Percentiles rank a stretch among this genome's conserved stretches.
phyloP scores from a whole-genome alignment of 2,113 vertebrate species.

The Chitala chitala region DNA sequence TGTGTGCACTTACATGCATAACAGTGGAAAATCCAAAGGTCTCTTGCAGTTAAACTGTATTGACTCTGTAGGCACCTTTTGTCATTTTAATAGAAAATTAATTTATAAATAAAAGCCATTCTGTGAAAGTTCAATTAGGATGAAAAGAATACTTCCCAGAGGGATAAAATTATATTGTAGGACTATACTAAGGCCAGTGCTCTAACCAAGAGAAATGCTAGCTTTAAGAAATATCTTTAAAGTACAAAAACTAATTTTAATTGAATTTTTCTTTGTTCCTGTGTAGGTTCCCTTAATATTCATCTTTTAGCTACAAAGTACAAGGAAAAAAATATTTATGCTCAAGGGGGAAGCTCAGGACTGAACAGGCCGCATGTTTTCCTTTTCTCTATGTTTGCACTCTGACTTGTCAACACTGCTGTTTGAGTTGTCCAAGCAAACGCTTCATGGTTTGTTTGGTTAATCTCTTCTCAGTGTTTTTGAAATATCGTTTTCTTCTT shows the following conservation, averaged over 20 bases:
- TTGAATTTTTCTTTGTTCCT: neutral
- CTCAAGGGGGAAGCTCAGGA: neutral
- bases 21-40: neutral
- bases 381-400: neutral
- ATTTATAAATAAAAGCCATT: neutral
- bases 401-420: neutral
- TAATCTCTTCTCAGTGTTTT: neutral
- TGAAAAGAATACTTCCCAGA: neutral
- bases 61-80: neutral
- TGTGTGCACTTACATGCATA: neutral
- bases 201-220: neutral
- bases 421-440: neutral
- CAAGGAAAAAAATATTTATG: neutral
- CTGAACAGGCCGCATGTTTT: neutral
- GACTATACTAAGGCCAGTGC: neutral
- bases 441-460: neutral
- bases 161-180: neutral
- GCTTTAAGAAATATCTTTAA: neutral
- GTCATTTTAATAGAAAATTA: neutral
- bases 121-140: constrained; percentile 12
- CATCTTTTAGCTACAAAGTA: neutral
- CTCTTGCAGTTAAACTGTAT: neutral
- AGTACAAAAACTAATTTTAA: neutral
- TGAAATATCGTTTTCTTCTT: neutral
- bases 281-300: neutral